Percentiles rank a stretch among this genome's conserved stretches.
phyloP scores from a whole-genome alignment of 1,140 invertebrate species.

The Papilio glaucus region DNA sequence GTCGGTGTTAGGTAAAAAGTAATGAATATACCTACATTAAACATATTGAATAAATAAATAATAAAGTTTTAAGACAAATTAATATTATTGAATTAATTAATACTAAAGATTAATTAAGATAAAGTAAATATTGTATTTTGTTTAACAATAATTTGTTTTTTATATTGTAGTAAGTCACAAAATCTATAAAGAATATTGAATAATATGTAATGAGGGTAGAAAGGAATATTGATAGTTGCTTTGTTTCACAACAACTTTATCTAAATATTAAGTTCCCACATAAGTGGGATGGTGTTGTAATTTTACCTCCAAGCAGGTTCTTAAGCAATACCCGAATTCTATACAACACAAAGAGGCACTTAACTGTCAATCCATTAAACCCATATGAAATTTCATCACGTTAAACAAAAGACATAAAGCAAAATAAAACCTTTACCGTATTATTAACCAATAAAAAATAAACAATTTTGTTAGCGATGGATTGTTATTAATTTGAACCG shows the following conservation, averaged over 20 bases:
- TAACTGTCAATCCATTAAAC: not conserved
- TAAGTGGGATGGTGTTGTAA: slow-evolving; percentile 23
- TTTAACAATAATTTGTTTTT: too few relatives aligned
- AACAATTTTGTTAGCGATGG: not conserved
- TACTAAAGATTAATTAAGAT: too few relatives aligned
- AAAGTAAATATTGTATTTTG: too few relatives aligned
- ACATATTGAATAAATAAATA: too few relatives aligned
- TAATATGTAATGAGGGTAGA: slow-evolving; percentile 11
- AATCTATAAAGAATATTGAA: too few relatives aligned
- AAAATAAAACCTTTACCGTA: too few relatives aligned
- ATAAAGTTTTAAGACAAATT: too few relatives aligned
- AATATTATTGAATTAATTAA: too few relatives aligned
- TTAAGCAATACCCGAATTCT: slow-evolving; percentile 32
- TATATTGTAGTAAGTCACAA: too few relatives aligned
- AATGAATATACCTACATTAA: too few relatives aligned
- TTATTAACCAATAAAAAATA: slow-evolving; percentile 6
- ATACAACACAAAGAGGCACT: slow-evolving; percentile 10
- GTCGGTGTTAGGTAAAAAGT: not conserved
- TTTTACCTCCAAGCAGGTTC: slow-evolving; percentile 27
- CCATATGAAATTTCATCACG: slow-evolving; percentile 21
- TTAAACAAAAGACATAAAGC: not conserved
- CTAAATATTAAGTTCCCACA: slow-evolving; percentile 23
- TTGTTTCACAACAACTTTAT: slow-evolving; percentile 14
- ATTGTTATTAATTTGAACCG: not conserved
- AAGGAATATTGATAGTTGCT: not conserved